Conservation (phyloP, 2,797 vertebrate species). For the Vultur gryphus region DNA sequence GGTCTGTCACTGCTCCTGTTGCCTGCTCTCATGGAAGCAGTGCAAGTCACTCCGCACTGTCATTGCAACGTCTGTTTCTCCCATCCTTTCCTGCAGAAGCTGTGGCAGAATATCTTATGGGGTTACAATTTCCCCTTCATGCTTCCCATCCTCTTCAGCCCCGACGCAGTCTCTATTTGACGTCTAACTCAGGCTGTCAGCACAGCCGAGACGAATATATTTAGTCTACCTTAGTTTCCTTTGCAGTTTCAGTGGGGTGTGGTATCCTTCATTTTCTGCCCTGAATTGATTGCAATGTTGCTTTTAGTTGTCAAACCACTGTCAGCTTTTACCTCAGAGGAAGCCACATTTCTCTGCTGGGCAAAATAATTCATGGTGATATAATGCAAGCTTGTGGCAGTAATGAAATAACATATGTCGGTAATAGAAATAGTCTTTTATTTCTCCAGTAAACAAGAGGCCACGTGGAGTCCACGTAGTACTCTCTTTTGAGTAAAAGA, state of each 20-base stretch:
- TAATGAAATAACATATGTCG: neutral
- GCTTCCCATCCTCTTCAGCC: neutral
- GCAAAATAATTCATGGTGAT: slow-evolving; percentile 16
- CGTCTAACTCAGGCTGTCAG: neutral
- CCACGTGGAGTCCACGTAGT: neutral
- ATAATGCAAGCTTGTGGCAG: neutral
- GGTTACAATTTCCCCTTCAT: neutral
- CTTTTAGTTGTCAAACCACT: neutral
- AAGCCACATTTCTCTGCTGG: neutral
- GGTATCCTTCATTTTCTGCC: neutral
- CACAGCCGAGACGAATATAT: neutral
- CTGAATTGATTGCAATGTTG: neutral
- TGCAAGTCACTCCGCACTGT: neutral
- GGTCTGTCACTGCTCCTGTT: neutral
- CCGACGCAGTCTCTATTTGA: neutral
- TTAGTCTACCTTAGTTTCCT: slow-evolving; percentile 16
- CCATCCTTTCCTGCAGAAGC: neutral
- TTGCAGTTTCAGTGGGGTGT: neutral
- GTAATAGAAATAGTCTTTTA: neutral
- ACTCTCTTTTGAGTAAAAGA: neutral
- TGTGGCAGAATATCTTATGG: neutral
- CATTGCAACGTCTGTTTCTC: neutral
- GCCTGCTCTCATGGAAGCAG: neutral
- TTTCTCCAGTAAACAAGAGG: neutral
- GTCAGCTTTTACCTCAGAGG: neutral